A percentile compares a stretch with the other conserved stretches of the same genome.
phyloP scores from a whole-genome alignment of 1,140 invertebrate genomes.

The Subanguina moxae region DNA sequence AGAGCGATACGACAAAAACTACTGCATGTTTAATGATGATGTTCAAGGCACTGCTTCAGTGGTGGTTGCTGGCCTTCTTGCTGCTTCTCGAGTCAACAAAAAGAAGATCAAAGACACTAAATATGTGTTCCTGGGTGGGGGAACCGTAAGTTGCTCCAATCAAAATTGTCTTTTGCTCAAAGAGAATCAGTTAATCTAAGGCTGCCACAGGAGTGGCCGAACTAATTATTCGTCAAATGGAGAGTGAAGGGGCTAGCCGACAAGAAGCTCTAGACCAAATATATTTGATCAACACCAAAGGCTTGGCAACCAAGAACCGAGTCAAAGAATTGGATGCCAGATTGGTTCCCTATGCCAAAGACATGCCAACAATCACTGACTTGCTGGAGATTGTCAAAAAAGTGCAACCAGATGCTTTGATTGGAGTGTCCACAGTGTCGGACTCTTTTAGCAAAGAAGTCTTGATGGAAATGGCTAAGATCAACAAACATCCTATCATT shows the following conservation, averaged over 20 bases:
- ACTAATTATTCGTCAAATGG: constrained; percentile 78
- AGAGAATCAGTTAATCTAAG: no score
- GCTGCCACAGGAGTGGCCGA: constrained; percentile 60
- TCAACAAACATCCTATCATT: constrained; percentile 81
- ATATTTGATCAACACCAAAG: constrained; percentile 66
- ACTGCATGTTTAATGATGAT: constrained; percentile 94
- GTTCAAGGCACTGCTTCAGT: constrained; percentile 92
- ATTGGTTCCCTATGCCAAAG: constrained; percentile 80
- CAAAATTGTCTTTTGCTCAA: no score
- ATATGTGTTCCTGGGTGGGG: constrained; percentile 84
- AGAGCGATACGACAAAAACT: constrained; percentile 77
- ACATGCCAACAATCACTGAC: constrained; percentile 72
- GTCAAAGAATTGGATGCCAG: constrained; percentile 59
- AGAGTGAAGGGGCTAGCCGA: constrained; percentile 60
- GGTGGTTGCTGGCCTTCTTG: constrained; percentile 80
- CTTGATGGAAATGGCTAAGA: constrained; percentile 76
- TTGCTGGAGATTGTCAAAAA: constrained; percentile 72
- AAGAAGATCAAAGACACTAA: constrained; percentile 75
- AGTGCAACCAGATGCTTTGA: constrained; percentile 77
- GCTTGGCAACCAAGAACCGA: constrained; percentile 58
- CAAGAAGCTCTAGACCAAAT: constrained; percentile 76
- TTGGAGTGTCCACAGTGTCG: constrained; percentile 74
- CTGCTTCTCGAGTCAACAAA: constrained; percentile 75
- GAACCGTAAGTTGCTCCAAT: constrained; percentile 63
- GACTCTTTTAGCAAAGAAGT: constrained; percentile 83